Conservation (phyloP, 2,888 invertebrate species). For the Artemia sinica region DNA sequence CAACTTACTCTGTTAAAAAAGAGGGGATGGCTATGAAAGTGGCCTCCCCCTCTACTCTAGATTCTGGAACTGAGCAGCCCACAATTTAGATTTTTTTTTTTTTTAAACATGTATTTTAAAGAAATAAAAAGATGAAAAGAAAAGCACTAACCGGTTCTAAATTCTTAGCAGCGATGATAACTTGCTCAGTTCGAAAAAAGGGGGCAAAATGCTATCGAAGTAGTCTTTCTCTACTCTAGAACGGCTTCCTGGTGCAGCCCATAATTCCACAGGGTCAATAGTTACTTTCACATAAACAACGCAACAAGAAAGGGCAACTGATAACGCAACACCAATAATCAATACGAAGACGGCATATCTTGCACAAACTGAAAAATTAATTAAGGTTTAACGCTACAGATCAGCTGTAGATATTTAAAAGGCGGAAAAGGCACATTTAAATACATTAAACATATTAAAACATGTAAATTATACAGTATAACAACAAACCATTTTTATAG, state of each 20-base stretch:
- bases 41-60: too few relatives aligned
- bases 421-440: neutral
- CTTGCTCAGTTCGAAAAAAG: slow-evolving; percentile 78
- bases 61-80: too few relatives aligned
- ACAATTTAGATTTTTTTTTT: too few relatives aligned
- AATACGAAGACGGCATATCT: slow-evolving; percentile 57
- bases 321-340: slow-evolving; percentile 46
- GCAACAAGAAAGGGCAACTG: slow-evolving; percentile 52
- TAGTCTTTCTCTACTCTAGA: slow-evolving; percentile 73
- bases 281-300: slow-evolving; percentile 57
- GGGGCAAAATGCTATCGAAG: slow-evolving; percentile 84
- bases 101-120: too few relatives aligned
- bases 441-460: neutral
- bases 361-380: slow-evolving; percentile 46
- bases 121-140: neutral
- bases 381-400: too few relatives aligned
- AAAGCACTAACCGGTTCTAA: slow-evolving; percentile 16
- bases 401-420: too few relatives aligned
- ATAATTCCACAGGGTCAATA: slow-evolving; percentile 87
- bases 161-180: slow-evolving; percentile 54
- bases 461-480: neutral
- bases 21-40: too few relatives aligned
- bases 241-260: slow-evolving; percentile 76
- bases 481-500: neutral
- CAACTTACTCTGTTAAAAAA: too few relatives aligned